phyloP scores from a whole-genome alignment of 2,113 vertebrate species.

The Paradisaea rubra region DNA sequence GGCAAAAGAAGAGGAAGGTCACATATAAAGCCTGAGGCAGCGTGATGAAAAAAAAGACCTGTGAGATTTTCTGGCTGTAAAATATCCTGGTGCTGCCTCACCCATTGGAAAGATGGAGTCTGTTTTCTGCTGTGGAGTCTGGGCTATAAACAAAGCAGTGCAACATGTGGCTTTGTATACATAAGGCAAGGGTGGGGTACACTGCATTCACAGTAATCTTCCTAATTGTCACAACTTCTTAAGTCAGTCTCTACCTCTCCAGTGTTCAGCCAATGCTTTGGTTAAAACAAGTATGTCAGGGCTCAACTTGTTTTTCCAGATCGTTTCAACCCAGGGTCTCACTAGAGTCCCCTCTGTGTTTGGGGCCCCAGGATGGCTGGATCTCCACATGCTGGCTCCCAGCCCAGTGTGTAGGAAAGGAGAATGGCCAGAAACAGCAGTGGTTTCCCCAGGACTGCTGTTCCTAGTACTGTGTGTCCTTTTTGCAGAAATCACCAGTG shows the following conservation, averaged over 20 bases:
- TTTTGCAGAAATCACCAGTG: not conserved
- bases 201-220: not conserved
- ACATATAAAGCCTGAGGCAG: not conserved
- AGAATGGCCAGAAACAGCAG: not conserved
- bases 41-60: not conserved
- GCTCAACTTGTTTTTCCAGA: not conserved
- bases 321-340: not conserved
- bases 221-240: not conserved
- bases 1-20: not conserved
- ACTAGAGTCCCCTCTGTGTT: not conserved
- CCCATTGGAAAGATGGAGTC: not conserved
- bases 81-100: not conserved
- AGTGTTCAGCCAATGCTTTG: not conserved
- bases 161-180: slow-evolving; percentile 25
- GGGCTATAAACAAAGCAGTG: slow-evolving; percentile 4
- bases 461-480: not conserved
- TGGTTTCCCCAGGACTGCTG: not conserved
- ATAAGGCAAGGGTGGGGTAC: slow-evolving; percentile 9
- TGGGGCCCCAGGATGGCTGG: not conserved
- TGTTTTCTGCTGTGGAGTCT: not conserved
- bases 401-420: not conserved
- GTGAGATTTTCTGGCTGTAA: not conserved
- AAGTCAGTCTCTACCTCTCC: not conserved
- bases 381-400: not conserved
- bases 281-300: not conserved